phyloP scores from a whole-genome alignment of 2,888 invertebrate species.

The Caenorhabditis becei region DNA sequence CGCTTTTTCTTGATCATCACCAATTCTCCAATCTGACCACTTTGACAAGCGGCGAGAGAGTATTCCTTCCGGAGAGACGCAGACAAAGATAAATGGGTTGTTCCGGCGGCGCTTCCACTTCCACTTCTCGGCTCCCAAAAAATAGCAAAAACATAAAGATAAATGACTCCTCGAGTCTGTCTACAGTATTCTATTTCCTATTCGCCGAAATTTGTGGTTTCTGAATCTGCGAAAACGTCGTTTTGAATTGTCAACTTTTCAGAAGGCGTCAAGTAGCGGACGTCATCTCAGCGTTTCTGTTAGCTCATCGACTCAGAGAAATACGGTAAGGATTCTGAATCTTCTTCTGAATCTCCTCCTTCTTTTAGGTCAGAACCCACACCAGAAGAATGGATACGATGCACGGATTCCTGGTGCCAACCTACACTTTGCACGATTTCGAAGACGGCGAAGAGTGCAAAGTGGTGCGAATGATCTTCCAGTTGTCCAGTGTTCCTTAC shows the following conservation, averaged over 20 bases:
- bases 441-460: slow-evolving; percentile 68
- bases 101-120: slow-evolving; percentile 26
- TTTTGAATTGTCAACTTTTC: slow-evolving; percentile 16
- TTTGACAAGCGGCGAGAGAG: slow-evolving; percentile 15
- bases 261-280: slow-evolving; percentile 54
- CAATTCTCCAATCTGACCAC: slow-evolving; percentile 17
- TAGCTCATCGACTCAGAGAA: slow-evolving; percentile 43
- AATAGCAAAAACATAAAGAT: slow-evolving; percentile 7
- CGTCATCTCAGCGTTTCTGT: slow-evolving; percentile 59
- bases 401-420: slow-evolving; percentile 61
- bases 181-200: slow-evolving; percentile 48
- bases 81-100: slow-evolving; percentile 55
- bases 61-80: slow-evolving; percentile 8
- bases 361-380: slow-evolving; percentile 5
- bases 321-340: slow-evolving; percentile 11
- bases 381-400: slow-evolving; percentile 38
- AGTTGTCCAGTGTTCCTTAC: slow-evolving; percentile 64
- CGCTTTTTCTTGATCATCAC: slow-evolving; percentile 38
- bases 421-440: slow-evolving; percentile 66
- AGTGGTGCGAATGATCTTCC: slow-evolving; percentile 71
- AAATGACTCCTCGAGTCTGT: slow-evolving; percentile 42
- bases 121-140: slow-evolving; percentile 16
- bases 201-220: slow-evolving; percentile 47
- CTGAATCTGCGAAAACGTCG: too few relatives aligned
- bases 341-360: background rate